Conservation (phyloP, 2,113 vertebrate species). For the Scalopus aquaticus region DNA sequence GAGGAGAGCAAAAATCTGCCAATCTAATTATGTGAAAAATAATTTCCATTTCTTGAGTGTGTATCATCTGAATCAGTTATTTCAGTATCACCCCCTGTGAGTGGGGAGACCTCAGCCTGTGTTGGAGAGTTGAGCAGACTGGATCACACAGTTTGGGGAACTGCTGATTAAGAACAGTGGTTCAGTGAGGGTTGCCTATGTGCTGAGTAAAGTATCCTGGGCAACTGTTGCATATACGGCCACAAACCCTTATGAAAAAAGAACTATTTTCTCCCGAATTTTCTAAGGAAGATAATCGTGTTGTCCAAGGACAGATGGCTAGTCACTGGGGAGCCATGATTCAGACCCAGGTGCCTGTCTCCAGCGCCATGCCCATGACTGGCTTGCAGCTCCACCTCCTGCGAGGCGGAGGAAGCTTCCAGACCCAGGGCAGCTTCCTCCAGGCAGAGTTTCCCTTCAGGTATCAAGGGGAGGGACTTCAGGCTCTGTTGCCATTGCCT, state of each 20-base stretch:
- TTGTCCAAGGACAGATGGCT: neutral
- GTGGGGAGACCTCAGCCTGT: neutral
- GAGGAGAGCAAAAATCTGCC: neutral
- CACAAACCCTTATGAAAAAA: neutral
- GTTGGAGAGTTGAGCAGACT: neutral
- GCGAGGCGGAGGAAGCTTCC: neutral
- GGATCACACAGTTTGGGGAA: neutral
- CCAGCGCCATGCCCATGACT: too few relatives aligned
- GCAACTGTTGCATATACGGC: neutral
- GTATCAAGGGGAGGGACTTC: neutral
- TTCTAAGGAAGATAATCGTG: neutral
- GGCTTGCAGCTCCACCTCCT: neutral
- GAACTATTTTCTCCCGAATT: neutral
- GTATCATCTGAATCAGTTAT: neutral
- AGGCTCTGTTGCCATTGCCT: neutral
- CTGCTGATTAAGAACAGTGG: neutral
- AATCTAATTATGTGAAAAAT: neutral
- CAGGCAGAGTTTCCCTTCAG: neutral
- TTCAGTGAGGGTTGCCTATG: neutral
- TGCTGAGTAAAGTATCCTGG: neutral
- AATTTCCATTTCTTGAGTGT: neutral
- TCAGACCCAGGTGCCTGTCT: neutral
- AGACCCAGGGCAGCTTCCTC: neutral
- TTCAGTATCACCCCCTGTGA: neutral
- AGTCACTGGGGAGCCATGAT: neutral